These are phyloP conservation scores for Seriola rivoliana DNA, from an alignment of 2,113 vertebrate species.

Conservation along the genomic window DNA sequence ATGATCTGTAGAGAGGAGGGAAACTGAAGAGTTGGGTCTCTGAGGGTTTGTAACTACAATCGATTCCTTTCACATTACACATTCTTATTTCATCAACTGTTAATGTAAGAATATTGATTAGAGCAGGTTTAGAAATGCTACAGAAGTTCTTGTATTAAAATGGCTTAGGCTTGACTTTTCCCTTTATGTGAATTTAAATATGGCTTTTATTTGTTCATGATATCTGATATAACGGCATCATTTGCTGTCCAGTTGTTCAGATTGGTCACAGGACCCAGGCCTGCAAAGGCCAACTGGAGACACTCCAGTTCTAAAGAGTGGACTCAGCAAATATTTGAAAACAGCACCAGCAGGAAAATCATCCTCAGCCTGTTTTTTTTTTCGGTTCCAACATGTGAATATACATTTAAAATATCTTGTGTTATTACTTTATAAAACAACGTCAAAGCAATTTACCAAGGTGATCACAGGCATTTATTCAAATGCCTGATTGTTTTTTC, in stretches of 20 bases:
- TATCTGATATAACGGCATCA: background rate
- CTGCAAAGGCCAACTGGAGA: conserved; percentile 16
- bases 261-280: background rate
- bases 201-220: background rate
- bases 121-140: background rate
- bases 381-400: background rate
- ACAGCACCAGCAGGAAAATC: conserved; percentile 6
- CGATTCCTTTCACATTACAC: background rate
- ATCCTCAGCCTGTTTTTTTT: background rate
- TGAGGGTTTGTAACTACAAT: too few relatives aligned
- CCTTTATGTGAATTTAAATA: background rate
- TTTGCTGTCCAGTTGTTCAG: background rate
- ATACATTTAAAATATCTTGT: background rate
- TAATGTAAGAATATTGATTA: background rate
- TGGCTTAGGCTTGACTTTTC: background rate
- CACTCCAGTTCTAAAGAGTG: background rate
- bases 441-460: background rate
- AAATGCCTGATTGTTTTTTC: too few relatives aligned
- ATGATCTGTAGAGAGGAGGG: background rate
- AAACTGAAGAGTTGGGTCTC: background rate
- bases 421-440: background rate
- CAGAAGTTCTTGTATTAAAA: background rate
- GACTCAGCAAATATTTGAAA: conserved; percentile 4
- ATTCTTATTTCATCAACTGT: background rate
- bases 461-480: background rate